Base-by-base conservation (phyloP, 1,140 invertebrate genomes). In the Anoplolepis gracilipes region DNA sequence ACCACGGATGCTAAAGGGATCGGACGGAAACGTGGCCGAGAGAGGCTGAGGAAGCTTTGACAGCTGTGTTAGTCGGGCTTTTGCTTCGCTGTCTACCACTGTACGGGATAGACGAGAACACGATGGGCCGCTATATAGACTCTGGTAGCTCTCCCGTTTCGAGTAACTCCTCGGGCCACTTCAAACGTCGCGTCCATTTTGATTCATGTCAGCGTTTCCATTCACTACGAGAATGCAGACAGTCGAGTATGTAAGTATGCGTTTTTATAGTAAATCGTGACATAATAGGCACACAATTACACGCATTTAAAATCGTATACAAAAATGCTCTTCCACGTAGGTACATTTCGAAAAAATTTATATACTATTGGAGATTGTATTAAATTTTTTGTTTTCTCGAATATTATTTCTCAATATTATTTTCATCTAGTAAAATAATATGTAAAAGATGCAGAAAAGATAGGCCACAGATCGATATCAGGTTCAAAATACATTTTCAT, bases 111-210 rank as follows among this genome's bases (percentile, higher is more conserved):
- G 75, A 85, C 69, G 59, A 85, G 86, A 88, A 85, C 82, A 70
- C 69, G 86, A 88, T 55, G 82, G 82, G 53, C 65, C 67, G 42
- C 42, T 79, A 57, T 62, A 76, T 42, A 22, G 28, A 8, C 49
- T 39, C 86, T 64, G 65, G 84, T 85, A 73, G 69, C 72, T 85
- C 82, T 85, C 75, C 78, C 85, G 73, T 55, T 89, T 89, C 81
- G 62, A 87, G 72, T 85, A 73, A 84, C 88, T 87, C 70, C 85
- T 87, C 88, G 64, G 88, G 49, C 88, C 88, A 81, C 88, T 90
- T 89, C 88, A 89, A 90, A 90, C 88, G 88, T 90, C 88, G 67
- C 79, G 65, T 90, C 88, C 85, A 87, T 90, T 89, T 85, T 82
- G 75, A 78, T 65, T 78, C 78, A 46, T 64, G 65, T 84, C 75